Conservation (phyloP, 2,888 invertebrate genomes). For the Xestia rhomboidea region DNA sequence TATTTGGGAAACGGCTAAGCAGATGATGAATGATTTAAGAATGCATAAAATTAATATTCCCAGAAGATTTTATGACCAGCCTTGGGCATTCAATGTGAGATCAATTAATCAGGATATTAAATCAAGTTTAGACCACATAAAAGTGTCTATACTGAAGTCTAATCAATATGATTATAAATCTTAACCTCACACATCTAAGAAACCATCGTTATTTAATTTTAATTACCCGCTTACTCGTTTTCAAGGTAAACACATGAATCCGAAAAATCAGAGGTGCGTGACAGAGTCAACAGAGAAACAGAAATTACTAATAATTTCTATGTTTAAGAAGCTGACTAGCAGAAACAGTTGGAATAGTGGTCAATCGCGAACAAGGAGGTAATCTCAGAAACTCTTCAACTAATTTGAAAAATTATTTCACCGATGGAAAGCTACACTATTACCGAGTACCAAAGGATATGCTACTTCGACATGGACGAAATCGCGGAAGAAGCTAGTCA, state of each 20-base stretch:
- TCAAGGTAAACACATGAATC: too few species aligned
- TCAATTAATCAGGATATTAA: constrained; percentile 18
- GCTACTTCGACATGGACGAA: neutral
- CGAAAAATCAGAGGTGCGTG: too few species aligned
- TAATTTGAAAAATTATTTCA: neutral
- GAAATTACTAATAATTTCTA: neutral
- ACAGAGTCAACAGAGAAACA: neutral
- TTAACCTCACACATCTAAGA: constrained; percentile 19
- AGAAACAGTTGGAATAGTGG: neutral
- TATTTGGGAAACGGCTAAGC: neutral
- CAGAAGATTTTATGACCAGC: constrained; percentile 10
- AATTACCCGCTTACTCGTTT: neutral
- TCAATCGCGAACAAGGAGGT: neutral
- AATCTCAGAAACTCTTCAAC: neutral
- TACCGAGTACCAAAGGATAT: neutral
- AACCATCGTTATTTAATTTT: constrained; percentile 19
- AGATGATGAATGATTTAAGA: neutral
- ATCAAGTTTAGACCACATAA: constrained; percentile 42
- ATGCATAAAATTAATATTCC: neutral
- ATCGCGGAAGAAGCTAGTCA: neutral
- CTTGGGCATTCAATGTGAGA: neutral
- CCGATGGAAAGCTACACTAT: neutral
- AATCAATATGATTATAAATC: constrained; percentile 35
- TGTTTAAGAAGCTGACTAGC: neutral
- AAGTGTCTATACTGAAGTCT: constrained; percentile 11